Base-by-base conservation (phyloP, 2,113 vertebrate genomes). In the Collichthys lucidus region DNA sequence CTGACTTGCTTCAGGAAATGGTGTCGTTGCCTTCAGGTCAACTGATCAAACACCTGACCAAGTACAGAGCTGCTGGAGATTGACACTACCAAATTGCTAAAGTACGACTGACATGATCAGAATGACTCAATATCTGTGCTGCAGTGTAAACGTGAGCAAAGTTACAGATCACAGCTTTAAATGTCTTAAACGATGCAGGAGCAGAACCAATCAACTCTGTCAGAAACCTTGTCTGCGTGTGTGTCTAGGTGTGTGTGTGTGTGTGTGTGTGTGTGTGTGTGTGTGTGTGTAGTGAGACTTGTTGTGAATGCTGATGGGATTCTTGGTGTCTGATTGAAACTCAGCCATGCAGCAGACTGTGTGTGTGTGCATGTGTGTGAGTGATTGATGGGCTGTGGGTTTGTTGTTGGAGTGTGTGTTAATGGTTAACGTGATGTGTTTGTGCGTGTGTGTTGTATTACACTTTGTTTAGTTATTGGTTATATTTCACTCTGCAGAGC, bases 341-440 rank as follows among this genome's bases (percentile, higher is more conserved):
- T 73, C 73, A 85, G 73, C 73, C 67, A 77, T 81, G 78, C 83
- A 85, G 78, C 49, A 50, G 83, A 72, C 74, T 66, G 46, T 59
- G 46, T 40, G 73, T 55, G 22, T 55, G 9, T 29, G 20, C 67
- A n/a, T 19, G 20, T 78, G 17, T 57, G 59, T 63, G 60, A 53
- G 71, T 80, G 83, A 85, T 85, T 72, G 78, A 85, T 85, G 83
- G 61, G 53, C 72, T 71, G 60, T 59, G 31, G 22, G 31, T 31
- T 64, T 84, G 62, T 68, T 74, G 57, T 71, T 46, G 49, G 77
- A 53, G 67, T 68, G 40, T 62, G 72, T 77, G 72, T 66, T 65
- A 31, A 68, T 78, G 35, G 61, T 77, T 77, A 77, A 76, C 46
- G 50, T 40, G 24, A 24, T 61, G 4, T 17, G n/a, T 29, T 8